Base-by-base conservation (phyloP, 2,113 vertebrate genomes). In the Caretta caretta region DNA sequence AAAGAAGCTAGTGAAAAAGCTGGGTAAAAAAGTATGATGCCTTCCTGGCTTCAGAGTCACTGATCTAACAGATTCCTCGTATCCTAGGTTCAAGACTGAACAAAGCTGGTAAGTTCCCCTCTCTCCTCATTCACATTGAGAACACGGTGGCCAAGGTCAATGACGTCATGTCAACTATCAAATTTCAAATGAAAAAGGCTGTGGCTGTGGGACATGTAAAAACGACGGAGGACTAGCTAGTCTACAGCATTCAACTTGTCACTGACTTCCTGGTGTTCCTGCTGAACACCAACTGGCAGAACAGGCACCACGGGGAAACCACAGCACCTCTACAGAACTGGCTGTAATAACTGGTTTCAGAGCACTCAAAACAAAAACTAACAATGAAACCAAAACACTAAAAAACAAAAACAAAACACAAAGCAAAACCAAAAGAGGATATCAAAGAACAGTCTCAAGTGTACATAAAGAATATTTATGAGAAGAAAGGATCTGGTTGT, bases 121-220 rank as follows among this genome's bases (percentile, higher is more conserved):
- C 99, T 76, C 98, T 99, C 94, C 99, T 99, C 95, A 99, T 99
- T 65, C 99, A 99, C 98, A 99, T 99, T 0, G 99, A 99, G 97
- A 99, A 99, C 97, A 98, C 99, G 97, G 99, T 98, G 94, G 99
- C 99, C 93, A 99, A 99, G 94, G 99, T 99, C 29, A 99, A 99
- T n/a, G 99, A 99, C 94, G 99, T 99, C 88, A 99, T 99, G 91
- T 99, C 99, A 35, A 99, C 99, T 13, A 99, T 99, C 97, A 99
- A 99, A 94, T 99, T 99, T 96, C 99, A 99, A 97, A 99, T 99
- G 99, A 99, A 99, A 97, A 99, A 99, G 99, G 99, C 99, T 17
- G 99, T 99, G 80, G 99, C 99, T 0, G 99, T 99, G 0, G 99
- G 99, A 4, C 99, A 99, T 0, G 99, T 99, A 89, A 99, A 99